Evolutionary conservation across 2,797 vertebrate genomes (phyloP).

Genomic region (Micrastur ruficollis): DNA sequence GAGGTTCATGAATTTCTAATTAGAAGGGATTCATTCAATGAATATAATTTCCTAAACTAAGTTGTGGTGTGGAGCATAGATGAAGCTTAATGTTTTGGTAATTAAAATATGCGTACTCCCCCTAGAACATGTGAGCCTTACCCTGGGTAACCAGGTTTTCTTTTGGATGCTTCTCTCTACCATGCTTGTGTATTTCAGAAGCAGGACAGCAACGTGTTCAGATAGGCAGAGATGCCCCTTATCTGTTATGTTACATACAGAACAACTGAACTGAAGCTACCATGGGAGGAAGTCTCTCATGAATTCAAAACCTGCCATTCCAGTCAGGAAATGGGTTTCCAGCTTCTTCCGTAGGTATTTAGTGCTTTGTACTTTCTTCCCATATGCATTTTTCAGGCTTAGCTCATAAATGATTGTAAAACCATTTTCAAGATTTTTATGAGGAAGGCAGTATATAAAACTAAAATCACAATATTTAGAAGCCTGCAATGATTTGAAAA

Average conservation of each 20-base stretch:
- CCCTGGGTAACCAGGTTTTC: not conserved
- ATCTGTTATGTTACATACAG: not conserved
- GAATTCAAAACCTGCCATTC: not conserved
- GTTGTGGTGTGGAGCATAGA: not conserved
- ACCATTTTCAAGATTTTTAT: not conserved
- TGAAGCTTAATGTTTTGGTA: not conserved
- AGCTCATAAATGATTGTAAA: not conserved
- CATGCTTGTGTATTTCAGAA: not conserved
- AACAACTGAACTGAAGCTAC: not conserved
- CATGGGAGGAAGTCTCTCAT: not conserved
- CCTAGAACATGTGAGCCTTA: not conserved
- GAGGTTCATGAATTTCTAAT: conserved; percentile 21
- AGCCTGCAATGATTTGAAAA: not conserved
- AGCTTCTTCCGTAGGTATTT: not conserved
- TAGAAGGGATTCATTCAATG: not conserved
- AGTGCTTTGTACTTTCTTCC: not conserved
- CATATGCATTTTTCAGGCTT: not conserved
- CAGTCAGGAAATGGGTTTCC: not conserved
- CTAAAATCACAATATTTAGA: not conserved
- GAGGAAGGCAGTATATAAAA: not conserved
- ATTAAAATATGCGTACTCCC: not conserved
- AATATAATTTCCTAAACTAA: conserved; percentile 7
- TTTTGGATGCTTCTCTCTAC: not conserved
- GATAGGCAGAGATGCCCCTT: not conserved
- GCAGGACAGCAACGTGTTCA: not conserved